Evolutionary conservation across 2,888 invertebrate species (phyloP), one percentile per base, ranked within the genome.

Genomic region (Leucophora obtusa): DNA sequence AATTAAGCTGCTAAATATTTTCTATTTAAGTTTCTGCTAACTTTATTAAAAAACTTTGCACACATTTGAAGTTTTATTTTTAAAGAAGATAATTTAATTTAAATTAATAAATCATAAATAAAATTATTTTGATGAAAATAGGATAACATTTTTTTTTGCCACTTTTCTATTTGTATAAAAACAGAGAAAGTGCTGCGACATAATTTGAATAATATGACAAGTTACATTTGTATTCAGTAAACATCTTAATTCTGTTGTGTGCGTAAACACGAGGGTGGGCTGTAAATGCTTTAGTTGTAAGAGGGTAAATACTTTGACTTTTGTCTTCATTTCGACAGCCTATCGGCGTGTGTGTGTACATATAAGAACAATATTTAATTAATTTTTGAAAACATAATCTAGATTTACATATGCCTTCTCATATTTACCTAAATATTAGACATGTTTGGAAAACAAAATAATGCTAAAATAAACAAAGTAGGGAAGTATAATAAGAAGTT

Each of bases 141-240:
- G 7, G 1, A 7, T 3, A 56, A 33, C 33, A 47, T 28, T 56
- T 76, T 60, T 58, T 15, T 38, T 38, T 15, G 6, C 8, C 38
- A 14, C 47, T 59, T 11, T 18, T 56, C 28, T 54, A 24, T 58
- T 50, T 35, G 1, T n/a, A 53, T 1, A 38, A 11, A 11, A 56
- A 59, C 24, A 62, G 68, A 63, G 3, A 47, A 14, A 47, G n/a
- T n/a, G 43, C 43, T 47, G n/a, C n/a, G 7, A 28, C 66, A 72
- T 69, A 56, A 63, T 58, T 62, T 75, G 38, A 35, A 24, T 18
- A 63, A 69, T 38, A 59, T 77, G 60, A 54, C 59, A 77, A 47
- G 51, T 53, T 43, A 66, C 54, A 66, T 14, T n/a, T 43, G 56
- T 54, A 66, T 18, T 47, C 14, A 10, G 17, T n/a, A 62, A 18